Conservation (phyloP, 2,113 vertebrate species). For the Nannobrachium achirus region DNA sequence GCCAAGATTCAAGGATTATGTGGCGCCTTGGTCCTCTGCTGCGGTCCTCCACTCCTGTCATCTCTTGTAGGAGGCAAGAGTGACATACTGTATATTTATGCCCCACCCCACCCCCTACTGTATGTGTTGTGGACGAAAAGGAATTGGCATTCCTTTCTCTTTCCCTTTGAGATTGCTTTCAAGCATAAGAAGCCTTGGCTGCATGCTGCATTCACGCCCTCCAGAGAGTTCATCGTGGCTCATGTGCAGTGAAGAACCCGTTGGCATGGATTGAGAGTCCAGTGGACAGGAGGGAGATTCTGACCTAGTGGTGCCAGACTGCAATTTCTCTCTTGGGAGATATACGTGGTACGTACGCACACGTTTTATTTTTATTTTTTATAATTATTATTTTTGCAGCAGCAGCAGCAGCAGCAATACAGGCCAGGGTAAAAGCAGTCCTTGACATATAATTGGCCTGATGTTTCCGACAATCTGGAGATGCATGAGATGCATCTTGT, state of each 20-base stretch:
- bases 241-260: slow-evolving; percentile 19
- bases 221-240: slow-evolving; percentile 22
- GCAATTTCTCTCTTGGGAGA: not conserved
- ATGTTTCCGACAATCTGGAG: not conserved
- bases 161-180: slow-evolving; percentile 26
- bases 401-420: not conserved
- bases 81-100: slow-evolving; percentile 48
- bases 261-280: slow-evolving; percentile 21
- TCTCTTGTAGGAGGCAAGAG: slow-evolving; percentile 17
- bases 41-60: slow-evolving; percentile 34
- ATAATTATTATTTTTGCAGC: too few species aligned
- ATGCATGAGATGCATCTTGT: not conserved
- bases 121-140: slow-evolving; percentile 11
- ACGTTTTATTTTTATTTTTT: not conserved
- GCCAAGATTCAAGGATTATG: slow-evolving; percentile 49
- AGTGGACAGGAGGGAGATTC: slow-evolving; percentile 38
- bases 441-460: not conserved
- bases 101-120: slow-evolving; percentile 14
- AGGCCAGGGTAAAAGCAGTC: not conserved
- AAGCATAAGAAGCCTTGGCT: slow-evolving; percentile 51
- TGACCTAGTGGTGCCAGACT: slow-evolving; percentile 35
- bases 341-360: not conserved
- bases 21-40: slow-evolving; percentile 33
- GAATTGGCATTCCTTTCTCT: slow-evolving; percentile 41
- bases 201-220: slow-evolving; percentile 37